phyloP scores from a whole-genome alignment of 1,140 invertebrate genomes.

The Tetramorium parvispinum region DNA sequence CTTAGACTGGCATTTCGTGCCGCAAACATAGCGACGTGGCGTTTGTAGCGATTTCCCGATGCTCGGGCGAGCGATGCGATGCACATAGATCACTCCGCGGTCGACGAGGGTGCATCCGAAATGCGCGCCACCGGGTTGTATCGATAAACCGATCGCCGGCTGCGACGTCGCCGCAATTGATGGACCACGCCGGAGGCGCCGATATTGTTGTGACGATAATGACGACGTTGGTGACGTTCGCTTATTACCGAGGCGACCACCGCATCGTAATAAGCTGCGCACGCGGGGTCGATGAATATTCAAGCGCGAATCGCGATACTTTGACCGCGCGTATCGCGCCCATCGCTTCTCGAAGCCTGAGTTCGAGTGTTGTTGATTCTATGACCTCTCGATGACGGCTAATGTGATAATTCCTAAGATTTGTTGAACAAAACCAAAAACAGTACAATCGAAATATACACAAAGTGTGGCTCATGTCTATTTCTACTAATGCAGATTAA shows the following conservation, averaged over 20 bases:
- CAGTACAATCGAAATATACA: neutral
- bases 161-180: conserved; percentile 61
- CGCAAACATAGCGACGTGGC: conserved; percentile 57
- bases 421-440: neutral
- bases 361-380: neutral
- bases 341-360: neutral
- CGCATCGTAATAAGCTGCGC: conserved; percentile 69
- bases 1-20: conserved; percentile 44
- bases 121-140: conserved; percentile 19
- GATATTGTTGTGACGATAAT: conserved; percentile 70
- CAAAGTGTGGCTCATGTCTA: too few relatives aligned
- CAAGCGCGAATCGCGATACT: neutral
- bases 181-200: conserved; percentile 60
- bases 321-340: neutral
- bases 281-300: conserved; percentile 68
- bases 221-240: conserved; percentile 73
- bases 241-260: conserved; percentile 63
- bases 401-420: neutral
- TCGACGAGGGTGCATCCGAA: conserved; percentile 18
- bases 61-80: conserved; percentile 26
- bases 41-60: conserved; percentile 55
- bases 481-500: too few relatives aligned
- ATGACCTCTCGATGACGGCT: neutral
- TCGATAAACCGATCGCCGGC: conserved; percentile 39
- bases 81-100: conserved; percentile 36